A percentile compares a stretch with the other conserved stretches of the same genome.
Conservation (phyloP, 2,888 invertebrate genomes). For the Nowickia ferox region DNA sequence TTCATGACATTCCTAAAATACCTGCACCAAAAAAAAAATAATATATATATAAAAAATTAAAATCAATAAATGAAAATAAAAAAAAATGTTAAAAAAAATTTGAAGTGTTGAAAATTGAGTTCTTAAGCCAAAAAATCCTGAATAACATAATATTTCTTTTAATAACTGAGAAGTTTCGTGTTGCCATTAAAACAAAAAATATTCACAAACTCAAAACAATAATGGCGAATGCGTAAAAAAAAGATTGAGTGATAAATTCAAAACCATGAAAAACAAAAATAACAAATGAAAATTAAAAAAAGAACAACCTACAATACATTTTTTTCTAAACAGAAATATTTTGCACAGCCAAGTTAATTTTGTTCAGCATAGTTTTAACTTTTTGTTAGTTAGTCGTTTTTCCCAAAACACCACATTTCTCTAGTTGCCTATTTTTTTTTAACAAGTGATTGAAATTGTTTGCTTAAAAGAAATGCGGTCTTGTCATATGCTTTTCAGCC, state of each 20-base stretch:
- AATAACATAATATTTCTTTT: neutral
- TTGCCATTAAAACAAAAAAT: constrained; percentile 30
- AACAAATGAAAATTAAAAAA: neutral
- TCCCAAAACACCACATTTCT: constrained; percentile 8
- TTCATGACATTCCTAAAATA: constrained; percentile 15
- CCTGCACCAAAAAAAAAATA: constrained; percentile 7
- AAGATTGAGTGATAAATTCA: neutral
- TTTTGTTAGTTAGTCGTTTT: neutral
- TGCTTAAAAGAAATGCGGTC: neutral
- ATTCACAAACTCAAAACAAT: constrained; percentile 13
- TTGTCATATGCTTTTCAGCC: neutral
- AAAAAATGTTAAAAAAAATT: neutral
- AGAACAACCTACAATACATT: neutral
- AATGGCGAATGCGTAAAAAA: neutral
- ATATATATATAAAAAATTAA: too few relatives aligned
- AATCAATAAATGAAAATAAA: too few relatives aligned
- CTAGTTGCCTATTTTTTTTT: neutral
- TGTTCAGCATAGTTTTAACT: neutral
- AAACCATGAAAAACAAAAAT: constrained; percentile 29
- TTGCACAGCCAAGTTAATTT: constrained; percentile 18
- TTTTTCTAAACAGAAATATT: neutral
- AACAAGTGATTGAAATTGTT: constrained; percentile 10
- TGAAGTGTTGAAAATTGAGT: neutral
- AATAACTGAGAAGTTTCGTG: constrained; percentile 46
- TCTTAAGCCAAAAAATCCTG: neutral